A percentile compares a stretch with the other conserved stretches of the same genome.
Evolutionary conservation across 2,888 invertebrate species (phyloP).

Genomic region (Chloroclystis v-ata): DNA sequence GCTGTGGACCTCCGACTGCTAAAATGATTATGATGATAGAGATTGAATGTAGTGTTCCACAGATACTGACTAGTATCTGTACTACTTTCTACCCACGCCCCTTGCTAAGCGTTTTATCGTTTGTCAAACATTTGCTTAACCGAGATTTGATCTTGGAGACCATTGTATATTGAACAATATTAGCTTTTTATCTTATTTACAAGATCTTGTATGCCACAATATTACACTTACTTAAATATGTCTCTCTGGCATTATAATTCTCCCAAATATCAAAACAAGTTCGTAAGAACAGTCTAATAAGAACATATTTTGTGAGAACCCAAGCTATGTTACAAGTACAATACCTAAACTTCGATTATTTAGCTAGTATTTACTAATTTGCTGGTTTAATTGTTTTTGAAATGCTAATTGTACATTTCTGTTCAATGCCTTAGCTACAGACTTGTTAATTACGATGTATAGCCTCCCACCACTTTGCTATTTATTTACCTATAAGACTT

Average conservation of each 20-base stretch:
- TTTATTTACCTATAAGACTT: no score
- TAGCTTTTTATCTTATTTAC: conserved; percentile 30
- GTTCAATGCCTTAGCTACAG: conserved; percentile 39
- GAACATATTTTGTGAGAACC: conserved; percentile 20
- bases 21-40: no score
- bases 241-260: no score
- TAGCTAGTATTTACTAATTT: conserved; percentile 57
- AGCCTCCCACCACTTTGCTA: conserved; percentile 14
- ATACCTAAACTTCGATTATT: conserved; percentile 35
- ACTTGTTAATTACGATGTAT: conserved; percentile 47
- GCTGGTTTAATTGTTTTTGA: conserved; percentile 59
- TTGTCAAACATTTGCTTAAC: conserved; percentile 61
- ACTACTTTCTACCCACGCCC: conserved; percentile 51
- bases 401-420: conserved; percentile 56
- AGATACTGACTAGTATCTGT: conserved; percentile 44
- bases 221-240: conserved; percentile 12
- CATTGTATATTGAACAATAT: conserved; percentile 37
- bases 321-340: conserved; percentile 11
- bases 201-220: conserved; percentile 22
- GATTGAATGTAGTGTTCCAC: no score
- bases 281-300: no score
- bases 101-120: conserved; percentile 52
- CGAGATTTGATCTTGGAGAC: conserved; percentile 51
- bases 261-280: no score
- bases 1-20: no score